These are phyloP conservation scores for Thymallus thymallus DNA, from an alignment of 2,113 vertebrate species.

Conservation along the genomic window DNA sequence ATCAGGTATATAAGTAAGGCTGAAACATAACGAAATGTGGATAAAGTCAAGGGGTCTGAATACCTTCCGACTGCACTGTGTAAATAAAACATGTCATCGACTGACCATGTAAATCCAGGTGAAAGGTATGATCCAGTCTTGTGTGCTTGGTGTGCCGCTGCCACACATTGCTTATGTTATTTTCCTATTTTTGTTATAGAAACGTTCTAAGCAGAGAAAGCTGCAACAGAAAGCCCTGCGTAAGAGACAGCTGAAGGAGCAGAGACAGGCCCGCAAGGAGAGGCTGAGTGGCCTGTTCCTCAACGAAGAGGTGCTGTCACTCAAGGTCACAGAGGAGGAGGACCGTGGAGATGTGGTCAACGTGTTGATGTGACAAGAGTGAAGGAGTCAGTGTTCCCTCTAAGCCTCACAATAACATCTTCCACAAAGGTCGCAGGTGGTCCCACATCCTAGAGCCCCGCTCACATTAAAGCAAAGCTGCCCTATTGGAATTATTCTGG, in stretches of 20 bases:
- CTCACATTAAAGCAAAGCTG: neutral
- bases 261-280: slow-evolving; percentile 96
- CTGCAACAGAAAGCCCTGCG: slow-evolving; percentile 96
- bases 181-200: slow-evolving; percentile 66
- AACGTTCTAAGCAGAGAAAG: slow-evolving; percentile 95
- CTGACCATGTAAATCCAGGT: too few relatives aligned
- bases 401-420: slow-evolving; percentile 65
- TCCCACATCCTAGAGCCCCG: neutral
- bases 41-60: too few relatives aligned
- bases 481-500: neutral
- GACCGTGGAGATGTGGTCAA: slow-evolving; percentile 91
- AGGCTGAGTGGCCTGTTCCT: slow-evolving; percentile 96
- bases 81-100: too few relatives aligned
- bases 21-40: too few relatives aligned
- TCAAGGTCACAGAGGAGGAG: slow-evolving; percentile 94
- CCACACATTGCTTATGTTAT: neutral
- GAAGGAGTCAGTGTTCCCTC: slow-evolving; percentile 84
- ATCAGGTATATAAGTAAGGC: too few relatives aligned
- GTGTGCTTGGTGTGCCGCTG: too few relatives aligned
- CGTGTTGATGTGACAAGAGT: slow-evolving; percentile 92
- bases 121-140: too few relatives aligned
- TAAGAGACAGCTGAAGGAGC: slow-evolving; percentile 97
- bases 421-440: neutral
- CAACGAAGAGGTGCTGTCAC: slow-evolving; percentile 94
- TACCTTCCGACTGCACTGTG: too few relatives aligned